These are phyloP conservation scores for Crossaster papposus DNA, from an alignment of 53 echinoderm and acorn worm species.

Conservation along the genomic window DNA sequence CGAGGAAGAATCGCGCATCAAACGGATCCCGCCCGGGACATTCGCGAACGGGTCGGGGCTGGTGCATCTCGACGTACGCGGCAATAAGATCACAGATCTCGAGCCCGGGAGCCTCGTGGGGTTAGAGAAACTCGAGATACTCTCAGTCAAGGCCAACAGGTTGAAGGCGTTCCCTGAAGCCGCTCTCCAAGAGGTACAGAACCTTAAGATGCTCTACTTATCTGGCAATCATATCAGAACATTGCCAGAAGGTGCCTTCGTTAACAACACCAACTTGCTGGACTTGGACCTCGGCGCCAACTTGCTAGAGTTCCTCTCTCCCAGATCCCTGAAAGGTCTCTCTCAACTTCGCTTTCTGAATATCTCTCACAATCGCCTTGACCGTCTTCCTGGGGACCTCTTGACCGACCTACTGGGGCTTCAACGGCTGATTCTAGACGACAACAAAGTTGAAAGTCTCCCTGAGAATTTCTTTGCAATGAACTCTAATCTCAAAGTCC, in stretches of 20 bases:
- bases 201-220: slow-evolving; percentile 39
- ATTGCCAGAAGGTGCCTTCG: slow-evolving; percentile 37
- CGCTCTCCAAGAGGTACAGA: slow-evolving; percentile 20
- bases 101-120: slow-evolving; percentile 35
- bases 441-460: slow-evolving; percentile 55
- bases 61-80: slow-evolving; percentile 69
- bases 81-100: slow-evolving; percentile 65
- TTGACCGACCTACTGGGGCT: slow-evolving; percentile 50
- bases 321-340: slow-evolving; percentile 39
- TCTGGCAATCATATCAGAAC: slow-evolving; percentile 66
- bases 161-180: slow-evolving; percentile 45
- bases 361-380: slow-evolving; percentile 63
- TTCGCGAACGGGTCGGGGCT: slow-evolving; percentile 46
- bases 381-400: slow-evolving; percentile 45
- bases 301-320: slow-evolving; percentile 42
- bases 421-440: slow-evolving; percentile 41
- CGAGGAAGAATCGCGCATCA: slow-evolving; percentile 49
- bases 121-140: slow-evolving; percentile 39
- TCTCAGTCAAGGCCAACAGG: slow-evolving; percentile 63
- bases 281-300: slow-evolving; percentile 64
- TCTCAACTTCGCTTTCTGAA: slow-evolving; percentile 57
- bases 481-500: slow-evolving; percentile 48
- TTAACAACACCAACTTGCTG: slow-evolving; percentile 33
- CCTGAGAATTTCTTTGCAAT: slow-evolving; percentile 38
- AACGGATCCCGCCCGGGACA: slow-evolving; percentile 30